Percentiles rank a stretch among this genome's conserved stretches.
Evolutionary conservation across 2,797 vertebrate species (phyloP).

Genomic region (Trichosurus vulpecula): DNA sequence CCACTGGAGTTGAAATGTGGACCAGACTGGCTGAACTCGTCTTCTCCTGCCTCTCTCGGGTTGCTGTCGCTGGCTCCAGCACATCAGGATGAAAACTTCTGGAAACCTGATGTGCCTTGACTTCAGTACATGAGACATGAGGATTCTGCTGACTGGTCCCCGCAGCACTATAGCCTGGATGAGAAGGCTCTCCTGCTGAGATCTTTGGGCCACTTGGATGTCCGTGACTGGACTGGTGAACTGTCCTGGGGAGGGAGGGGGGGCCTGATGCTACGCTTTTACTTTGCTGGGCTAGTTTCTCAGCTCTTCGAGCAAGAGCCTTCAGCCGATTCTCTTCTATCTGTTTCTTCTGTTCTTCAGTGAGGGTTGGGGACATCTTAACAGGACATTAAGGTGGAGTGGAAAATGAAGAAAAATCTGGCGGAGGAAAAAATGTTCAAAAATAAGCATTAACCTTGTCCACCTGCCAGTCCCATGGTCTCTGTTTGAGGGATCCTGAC

Average conservation of each 20-base stretch:
- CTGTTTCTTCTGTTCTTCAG: constrained; percentile 91
- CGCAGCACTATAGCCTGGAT: constrained; percentile 10
- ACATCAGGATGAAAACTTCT: constrained; percentile 1
- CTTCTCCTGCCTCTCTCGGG: constrained; percentile 24
- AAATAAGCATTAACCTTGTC: constrained; percentile 30
- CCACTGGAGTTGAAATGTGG: constrained; percentile 8
- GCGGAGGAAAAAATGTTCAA: constrained; percentile 40
- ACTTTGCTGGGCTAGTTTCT: constrained; percentile 86
- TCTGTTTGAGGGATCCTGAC: constrained; percentile 32
- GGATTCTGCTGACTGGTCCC: constrained; percentile 55
- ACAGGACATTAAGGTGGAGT: constrained; percentile 37
- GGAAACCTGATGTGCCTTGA: constrained; percentile 28
- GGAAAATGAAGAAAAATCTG: constrained; percentile 63
- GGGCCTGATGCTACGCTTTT: neutral
- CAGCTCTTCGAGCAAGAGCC: constrained; percentile 93
- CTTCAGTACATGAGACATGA: constrained; percentile 7
- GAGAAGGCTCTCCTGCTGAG: neutral
- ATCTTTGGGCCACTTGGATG: neutral
- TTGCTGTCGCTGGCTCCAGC: neutral
- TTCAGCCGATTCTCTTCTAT: constrained; percentile 94
- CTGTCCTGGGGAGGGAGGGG: neutral
- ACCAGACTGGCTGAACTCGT: neutral
- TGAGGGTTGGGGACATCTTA: constrained; percentile 91
- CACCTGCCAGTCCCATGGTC: neutral
- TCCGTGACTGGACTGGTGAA: neutral